Percentiles rank a stretch among this genome's conserved stretches.
These are phyloP conservation scores for Carduelis carduelis DNA, from an alignment of 2,797 vertebrate species.

Conservation along the genomic window DNA sequence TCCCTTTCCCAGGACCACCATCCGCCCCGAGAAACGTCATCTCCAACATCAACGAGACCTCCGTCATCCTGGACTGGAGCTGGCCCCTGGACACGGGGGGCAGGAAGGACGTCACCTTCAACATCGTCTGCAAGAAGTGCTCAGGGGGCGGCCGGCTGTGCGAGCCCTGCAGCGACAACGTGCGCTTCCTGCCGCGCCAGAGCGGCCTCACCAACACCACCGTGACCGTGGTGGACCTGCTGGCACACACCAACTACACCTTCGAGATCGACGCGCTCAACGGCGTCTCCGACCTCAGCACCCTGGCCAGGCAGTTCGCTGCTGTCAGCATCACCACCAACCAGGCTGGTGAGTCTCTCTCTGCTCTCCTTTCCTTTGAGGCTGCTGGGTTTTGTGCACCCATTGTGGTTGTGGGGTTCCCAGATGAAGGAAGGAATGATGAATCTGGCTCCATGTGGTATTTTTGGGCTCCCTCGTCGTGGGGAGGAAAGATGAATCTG, in stretches of 20 bases:
- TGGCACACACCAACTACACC: slow-evolving; percentile 98
- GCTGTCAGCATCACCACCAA: slow-evolving; percentile 97
- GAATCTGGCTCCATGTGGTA: neutral
- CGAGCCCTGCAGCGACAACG: slow-evolving; percentile 86
- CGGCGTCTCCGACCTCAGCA: slow-evolving; percentile 86
- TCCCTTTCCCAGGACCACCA: slow-evolving; percentile 83
- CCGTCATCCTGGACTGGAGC: slow-evolving; percentile 97
- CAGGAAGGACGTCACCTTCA: slow-evolving; percentile 91
- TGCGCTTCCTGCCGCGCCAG: slow-evolving; percentile 90
- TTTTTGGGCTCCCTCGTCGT: neutral
- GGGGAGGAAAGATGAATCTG: neutral
- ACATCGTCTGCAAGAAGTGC: slow-evolving; percentile 92
- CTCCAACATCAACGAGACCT: slow-evolving; percentile 98
- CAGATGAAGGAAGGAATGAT: neutral
- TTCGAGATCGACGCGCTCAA: slow-evolving; percentile 95
- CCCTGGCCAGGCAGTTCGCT: slow-evolving; percentile 84
- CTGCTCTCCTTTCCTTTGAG: neutral
- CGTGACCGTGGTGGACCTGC: slow-evolving; percentile 90
- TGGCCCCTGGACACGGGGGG: slow-evolving; percentile 94
- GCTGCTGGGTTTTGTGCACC: neutral
- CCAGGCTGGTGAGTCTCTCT: slow-evolving; percentile 88
- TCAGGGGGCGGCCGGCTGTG: slow-evolving; percentile 74
- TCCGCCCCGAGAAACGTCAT: slow-evolving; percentile 94
- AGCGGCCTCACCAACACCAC: slow-evolving; percentile 90
- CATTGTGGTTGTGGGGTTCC: neutral